Evolutionary conservation across 2,888 invertebrate species (phyloP).

Genomic region (Acanthosepion esculentum): DNA sequence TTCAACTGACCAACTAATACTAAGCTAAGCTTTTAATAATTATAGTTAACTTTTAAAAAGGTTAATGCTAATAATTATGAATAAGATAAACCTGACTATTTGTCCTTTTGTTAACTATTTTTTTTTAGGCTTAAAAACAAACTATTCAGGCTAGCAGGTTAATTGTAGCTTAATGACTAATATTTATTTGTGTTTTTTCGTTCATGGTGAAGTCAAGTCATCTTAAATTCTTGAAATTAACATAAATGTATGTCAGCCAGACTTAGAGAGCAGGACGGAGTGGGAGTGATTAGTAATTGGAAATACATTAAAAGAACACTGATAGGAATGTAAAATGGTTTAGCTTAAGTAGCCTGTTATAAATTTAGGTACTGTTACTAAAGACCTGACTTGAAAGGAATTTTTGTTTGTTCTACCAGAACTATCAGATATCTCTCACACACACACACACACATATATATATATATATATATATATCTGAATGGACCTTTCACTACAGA

Average conservation of each 20-base stretch:
- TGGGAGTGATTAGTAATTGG: not conserved
- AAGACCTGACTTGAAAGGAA: not conserved
- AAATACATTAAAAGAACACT: no score
- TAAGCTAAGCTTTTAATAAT: no score
- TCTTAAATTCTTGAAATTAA: not conserved
- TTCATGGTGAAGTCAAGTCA: no score
- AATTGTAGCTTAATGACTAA: no score
- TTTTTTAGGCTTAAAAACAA: no score
- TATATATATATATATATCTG: no score
- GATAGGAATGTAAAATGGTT: not conserved
- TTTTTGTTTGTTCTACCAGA: not conserved
- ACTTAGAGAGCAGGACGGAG: not conserved
- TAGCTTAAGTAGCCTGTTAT: not conserved
- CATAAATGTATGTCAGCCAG: not conserved
- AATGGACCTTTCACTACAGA: no score
- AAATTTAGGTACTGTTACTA: not conserved
- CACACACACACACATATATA: no score
- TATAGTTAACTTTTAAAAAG: not conserved
- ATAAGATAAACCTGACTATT: not conserved
- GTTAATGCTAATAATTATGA: not conserved
- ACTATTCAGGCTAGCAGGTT: no score
- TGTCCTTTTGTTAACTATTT: not conserved
- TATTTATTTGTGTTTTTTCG: no score
- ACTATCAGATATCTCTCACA: no score
- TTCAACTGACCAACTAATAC: no score